phyloP scores from a whole-genome alignment of 2,888 invertebrate species.

The Brenthis hecate region DNA sequence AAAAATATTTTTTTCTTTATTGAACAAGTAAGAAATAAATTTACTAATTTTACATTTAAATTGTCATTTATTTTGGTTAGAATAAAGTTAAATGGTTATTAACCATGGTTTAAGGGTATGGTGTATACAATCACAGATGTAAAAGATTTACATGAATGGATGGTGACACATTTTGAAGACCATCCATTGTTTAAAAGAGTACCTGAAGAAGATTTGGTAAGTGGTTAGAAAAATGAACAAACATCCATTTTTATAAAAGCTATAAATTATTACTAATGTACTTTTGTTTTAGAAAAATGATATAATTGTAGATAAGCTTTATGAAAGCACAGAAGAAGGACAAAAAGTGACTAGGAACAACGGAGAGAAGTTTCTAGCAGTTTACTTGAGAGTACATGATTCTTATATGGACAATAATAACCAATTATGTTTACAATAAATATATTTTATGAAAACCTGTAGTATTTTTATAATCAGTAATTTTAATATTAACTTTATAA shows the following conservation, averaged over 20 bases:
- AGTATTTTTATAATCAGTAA: not conserved
- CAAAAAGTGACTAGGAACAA: slow-evolving; percentile 98
- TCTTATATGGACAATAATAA: slow-evolving; percentile 40
- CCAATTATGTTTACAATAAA: slow-evolving; percentile 23
- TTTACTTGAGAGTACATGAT: slow-evolving; percentile 86
- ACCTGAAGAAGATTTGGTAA: slow-evolving; percentile 88
- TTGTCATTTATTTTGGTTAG: too few species aligned
- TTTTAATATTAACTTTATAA: not conserved
- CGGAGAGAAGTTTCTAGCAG: slow-evolving; percentile 96
- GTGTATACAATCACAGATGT: slow-evolving; percentile 99
- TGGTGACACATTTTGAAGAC: slow-evolving; percentile 93
- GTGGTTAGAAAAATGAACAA: slow-evolving; percentile 22
- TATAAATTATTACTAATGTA: not conserved
- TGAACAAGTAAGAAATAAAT: too few species aligned
- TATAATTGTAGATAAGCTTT: slow-evolving; percentile 93
- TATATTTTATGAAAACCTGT: slow-evolving; percentile 11
- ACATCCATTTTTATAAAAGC: too few species aligned
- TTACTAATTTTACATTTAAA: too few species aligned
- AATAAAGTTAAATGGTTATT: not conserved
- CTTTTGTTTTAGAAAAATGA: slow-evolving; percentile 86
- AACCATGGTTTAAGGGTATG: slow-evolving; percentile 83
- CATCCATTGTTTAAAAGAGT: slow-evolving; percentile 95
- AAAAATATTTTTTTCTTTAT: too few species aligned
- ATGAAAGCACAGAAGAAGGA: slow-evolving; percentile 97
- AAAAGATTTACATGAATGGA: slow-evolving; percentile 98